These are phyloP conservation scores for Sarcophaga bullata DNA, from an alignment of 1,140 invertebrate genomes.

Conservation along the genomic window DNA sequence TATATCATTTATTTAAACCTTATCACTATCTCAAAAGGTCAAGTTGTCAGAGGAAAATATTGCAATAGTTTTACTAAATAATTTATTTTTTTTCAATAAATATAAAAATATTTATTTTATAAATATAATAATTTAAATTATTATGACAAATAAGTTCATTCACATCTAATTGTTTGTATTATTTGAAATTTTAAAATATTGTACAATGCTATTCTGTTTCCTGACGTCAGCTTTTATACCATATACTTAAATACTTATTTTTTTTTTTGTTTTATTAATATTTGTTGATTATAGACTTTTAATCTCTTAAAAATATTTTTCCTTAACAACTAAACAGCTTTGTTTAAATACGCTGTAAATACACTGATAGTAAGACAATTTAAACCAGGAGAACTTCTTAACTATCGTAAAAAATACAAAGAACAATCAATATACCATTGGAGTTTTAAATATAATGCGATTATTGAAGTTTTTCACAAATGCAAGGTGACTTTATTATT, in stretches of 20 bases:
- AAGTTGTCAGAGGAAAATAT: neutral
- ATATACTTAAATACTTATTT: neutral
- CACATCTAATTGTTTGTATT: neutral
- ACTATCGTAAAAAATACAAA: too few relatives aligned
- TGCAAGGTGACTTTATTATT: too few relatives aligned
- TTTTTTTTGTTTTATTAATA: constrained; percentile 15
- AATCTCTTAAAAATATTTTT: neutral
- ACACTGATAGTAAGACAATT: too few relatives aligned
- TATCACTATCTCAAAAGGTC: neutral
- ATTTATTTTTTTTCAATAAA: too few relatives aligned
- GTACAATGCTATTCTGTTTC: neutral
- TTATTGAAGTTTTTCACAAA: too few relatives aligned
- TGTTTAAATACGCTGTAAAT: neutral
- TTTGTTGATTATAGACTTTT: neutral
- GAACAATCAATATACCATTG: too few relatives aligned
- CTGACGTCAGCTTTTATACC: too few relatives aligned
- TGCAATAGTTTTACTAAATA: too few relatives aligned
- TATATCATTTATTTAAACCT: neutral
- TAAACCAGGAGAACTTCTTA: too few relatives aligned
- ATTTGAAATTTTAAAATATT: neutral
- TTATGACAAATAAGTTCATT: neutral
- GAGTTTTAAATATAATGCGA: too few relatives aligned
- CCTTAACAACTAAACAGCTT: neutral
- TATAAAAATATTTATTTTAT: too few relatives aligned
- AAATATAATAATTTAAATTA: neutral